phyloP scores from a whole-genome alignment of 1,140 invertebrate species.

The Drosophila repletoides region DNA sequence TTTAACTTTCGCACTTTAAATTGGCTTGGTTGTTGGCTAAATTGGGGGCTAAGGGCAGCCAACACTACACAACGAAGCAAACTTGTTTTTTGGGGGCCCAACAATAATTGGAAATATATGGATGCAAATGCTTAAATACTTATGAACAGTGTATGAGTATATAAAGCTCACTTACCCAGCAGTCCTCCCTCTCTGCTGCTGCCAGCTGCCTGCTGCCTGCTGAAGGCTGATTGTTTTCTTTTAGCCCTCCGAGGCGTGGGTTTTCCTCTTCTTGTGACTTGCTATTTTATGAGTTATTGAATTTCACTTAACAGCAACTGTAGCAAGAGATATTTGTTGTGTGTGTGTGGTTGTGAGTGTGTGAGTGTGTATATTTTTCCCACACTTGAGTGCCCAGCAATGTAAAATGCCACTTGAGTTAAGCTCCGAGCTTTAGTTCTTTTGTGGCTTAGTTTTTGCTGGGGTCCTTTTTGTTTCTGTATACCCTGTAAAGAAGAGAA shows the following conservation, averaged over 20 bases:
- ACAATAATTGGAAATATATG: conserved; percentile 53
- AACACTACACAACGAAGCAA: conserved; percentile 3
- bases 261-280: conserved; percentile 55
- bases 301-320: conserved; percentile 74
- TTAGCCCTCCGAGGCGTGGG: conserved; percentile 10
- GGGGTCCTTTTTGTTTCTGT: neutral
- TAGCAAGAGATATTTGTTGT: conserved; percentile 1
- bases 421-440: conserved; percentile 23
- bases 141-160: conserved; percentile 10
- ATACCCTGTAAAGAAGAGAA: conserved; percentile 1
- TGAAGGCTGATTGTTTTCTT: too few species aligned
- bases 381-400: conserved; percentile 26
- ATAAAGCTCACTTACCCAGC: neutral
- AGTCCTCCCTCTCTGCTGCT: neutral
- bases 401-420: conserved; percentile 50
- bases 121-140: conserved; percentile 6
- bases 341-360: conserved; percentile 8
- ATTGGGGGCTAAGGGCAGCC: too few species aligned
- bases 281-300: conserved; percentile 78
- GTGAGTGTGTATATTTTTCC: conserved; percentile 11
- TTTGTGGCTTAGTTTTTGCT: conserved; percentile 23
- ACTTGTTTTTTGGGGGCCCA: conserved; percentile 12
- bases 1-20: too few species aligned
- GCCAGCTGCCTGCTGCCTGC: neutral
- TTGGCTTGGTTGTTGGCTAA: too few species aligned